Evolutionary conservation across 2,113 vertebrate genomes (phyloP), one percentile per base, ranked within the genome.

Genomic region (Zeus faber): DNA sequence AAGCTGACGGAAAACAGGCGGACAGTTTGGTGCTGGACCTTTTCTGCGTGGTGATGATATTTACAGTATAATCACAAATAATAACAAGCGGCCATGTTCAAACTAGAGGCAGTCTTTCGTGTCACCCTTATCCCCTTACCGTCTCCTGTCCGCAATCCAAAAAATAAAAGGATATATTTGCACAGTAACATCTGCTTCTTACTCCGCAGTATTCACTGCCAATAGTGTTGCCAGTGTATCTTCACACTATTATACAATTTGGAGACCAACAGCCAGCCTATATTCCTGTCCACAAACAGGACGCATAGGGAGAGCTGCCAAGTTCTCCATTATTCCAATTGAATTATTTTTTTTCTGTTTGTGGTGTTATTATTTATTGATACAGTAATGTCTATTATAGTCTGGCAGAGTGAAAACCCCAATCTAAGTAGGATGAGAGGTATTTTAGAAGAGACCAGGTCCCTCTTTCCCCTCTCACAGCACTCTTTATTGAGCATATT

Each of bases 281-380:
- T 24, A 25, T 48, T 48, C 11, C 5, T 26, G 10, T 23, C 2
- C 35, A 33, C 4, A 31, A 9, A 21, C 49, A 1, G 3, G 11
- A 21, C 7, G 3, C 22, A 26, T 7, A 5, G 22, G 9, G 1
- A 18, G 21, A 11, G 47, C 26, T 20, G 26, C 18, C 27, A 51
- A 25, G 51, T 1, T 24, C n/a, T 53, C 51, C 22, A 52, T 39
- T 52, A 52, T 23, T 39, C 33, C 9, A 25, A 40, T 40, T 53
- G 35, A n/a, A 25, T 40, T 52, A 7, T 16, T 16, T 20, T 53
- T 7, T 2, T 13, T 48, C 23, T 7, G 45, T 2, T 48, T 48
- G 2, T 26, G 25, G 3, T 48, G 13, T 21, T 13, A 18, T 39
- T 24, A 52, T 22, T 52, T 8, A 26, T 49, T 49, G 27, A 18